Base-by-base conservation (phyloP, 2,888 invertebrate species). In the Lasioglossum pauxillum region DNA sequence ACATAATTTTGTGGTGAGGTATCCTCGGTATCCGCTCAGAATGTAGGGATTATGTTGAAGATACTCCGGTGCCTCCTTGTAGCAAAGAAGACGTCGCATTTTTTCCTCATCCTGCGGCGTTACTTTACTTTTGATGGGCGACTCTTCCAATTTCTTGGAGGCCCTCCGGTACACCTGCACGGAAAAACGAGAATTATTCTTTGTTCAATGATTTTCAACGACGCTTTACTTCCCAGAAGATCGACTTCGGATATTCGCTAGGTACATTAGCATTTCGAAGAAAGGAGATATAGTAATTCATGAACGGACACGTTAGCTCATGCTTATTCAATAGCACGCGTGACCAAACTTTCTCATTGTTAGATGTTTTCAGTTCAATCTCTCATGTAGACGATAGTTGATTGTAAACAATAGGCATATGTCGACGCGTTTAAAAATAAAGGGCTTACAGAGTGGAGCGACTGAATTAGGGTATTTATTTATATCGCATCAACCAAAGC, bases 1-100 rank as follows among this genome's bases (percentile, higher is more conserved):
- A 94, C 98, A 98, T 91, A 98, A 96, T 94, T 97, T 97, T n/a
- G 98, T 97, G 10, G 97, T 97, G 78, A 99, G 96, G 90, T 97
- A 96, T 92, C 98, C 97, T 93, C 99, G 96, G 95, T 99, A 99
- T 19, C 99, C 99, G 90, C 97, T 96, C 85, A 97, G 96, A 90
- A 99, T 98, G 94, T 96, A 99, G 5, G 98, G 98, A 95, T 99
- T 99, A 93, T 98, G 98, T 95, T 98, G 97, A 82, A 99, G 96
- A 95, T 98, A 98, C 82, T 96, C 96, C 7, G 99, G 98, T 75
- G 98, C 98, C 93, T 98, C 96, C 80, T 96, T 94, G 89, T 93
- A 95, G 46, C 93, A 92, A 78, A 95, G 93, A 79, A 96, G 90
- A 80, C 93, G 93, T 85, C 94, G 92, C 93, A 95, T 91, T 89